Conservation (phyloP, 53 echinoderm and acorn worm genomes). For the Patiria pectinifera region DNA sequence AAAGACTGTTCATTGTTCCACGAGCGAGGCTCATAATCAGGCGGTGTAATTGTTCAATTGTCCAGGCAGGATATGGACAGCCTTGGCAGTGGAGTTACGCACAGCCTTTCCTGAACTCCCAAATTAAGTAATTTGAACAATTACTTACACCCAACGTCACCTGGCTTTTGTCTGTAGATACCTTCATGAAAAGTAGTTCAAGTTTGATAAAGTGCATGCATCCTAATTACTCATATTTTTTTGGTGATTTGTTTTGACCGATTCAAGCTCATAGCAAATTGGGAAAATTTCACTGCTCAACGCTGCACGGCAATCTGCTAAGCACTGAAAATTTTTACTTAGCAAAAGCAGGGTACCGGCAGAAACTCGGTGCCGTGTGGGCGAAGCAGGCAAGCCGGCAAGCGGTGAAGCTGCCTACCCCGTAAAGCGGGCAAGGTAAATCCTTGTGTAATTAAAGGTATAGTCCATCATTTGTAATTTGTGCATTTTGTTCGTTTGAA, state of each 20-base stretch:
- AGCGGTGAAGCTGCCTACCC: too few relatives aligned
- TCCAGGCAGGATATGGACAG: neutral
- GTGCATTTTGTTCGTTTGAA: too few relatives aligned
- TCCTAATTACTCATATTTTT: neutral
- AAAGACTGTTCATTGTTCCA: neutral
- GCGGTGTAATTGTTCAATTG: slow-evolving; percentile 35
- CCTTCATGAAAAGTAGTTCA: neutral
- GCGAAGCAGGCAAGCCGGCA: too few relatives aligned
- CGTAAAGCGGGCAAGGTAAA: too few relatives aligned
- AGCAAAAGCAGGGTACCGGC: too few relatives aligned
- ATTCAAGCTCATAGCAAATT: neutral
- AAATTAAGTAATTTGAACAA: slow-evolving; percentile 9
- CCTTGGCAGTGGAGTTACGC: slow-evolving; percentile 33
- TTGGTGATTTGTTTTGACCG: neutral
- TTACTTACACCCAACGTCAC: neutral
- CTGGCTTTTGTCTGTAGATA: slow-evolving; percentile 1
- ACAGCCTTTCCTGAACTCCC: neutral
- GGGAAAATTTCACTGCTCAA: too few relatives aligned
- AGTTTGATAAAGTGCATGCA: neutral
- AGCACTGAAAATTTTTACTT: too few relatives aligned
- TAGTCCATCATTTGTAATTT: too few relatives aligned
- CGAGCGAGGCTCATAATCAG: neutral
- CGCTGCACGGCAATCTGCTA: too few relatives aligned
- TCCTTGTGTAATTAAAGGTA: too few relatives aligned
- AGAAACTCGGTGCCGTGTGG: too few relatives aligned